Percentiles rank a stretch among this genome's conserved stretches.
Evolutionary conservation across 2,113 vertebrate species (phyloP).

Genomic region (Hucho hucho): DNA sequence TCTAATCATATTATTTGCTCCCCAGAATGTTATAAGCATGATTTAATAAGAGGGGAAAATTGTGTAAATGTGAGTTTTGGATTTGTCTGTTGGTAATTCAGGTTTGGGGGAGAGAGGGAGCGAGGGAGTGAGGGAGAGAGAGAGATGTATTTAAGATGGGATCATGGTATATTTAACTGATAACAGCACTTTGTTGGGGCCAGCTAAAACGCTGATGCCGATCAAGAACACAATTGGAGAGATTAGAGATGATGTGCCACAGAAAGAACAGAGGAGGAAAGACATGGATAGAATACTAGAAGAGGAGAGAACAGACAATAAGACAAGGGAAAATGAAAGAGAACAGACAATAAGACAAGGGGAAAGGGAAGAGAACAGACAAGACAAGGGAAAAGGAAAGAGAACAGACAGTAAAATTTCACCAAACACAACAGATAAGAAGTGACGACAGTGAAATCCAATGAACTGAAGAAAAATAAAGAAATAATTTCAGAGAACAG

Average conservation of each 20-base stretch:
- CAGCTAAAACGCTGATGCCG: neutral
- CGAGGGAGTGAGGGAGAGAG: neutral
- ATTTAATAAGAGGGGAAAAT: conserved; percentile 24
- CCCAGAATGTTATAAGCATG: neutral
- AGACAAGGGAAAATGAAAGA: no score
- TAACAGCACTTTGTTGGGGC: conserved; percentile 4
- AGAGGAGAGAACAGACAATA: neutral
- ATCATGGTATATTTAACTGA: conserved; percentile 9
- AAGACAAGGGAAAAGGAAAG: no score
- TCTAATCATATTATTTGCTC: neutral
- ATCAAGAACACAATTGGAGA: no score
- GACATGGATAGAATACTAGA: neutral
- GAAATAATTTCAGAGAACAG: conserved; percentile 11
- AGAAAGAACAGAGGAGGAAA: conserved; percentile 40
- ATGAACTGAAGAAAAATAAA: conserved; percentile 26
- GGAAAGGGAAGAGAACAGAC: no score
- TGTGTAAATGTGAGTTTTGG: neutral
- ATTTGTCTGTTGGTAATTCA: neutral
- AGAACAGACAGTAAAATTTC: neutral
- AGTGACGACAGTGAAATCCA: neutral
- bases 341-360: no score
- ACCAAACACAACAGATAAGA: neutral
- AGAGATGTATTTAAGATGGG: neutral
- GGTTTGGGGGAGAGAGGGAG: neutral
- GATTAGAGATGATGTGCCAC: conserved; percentile 4